Evolutionary conservation across 2,113 vertebrate species (phyloP).

Genomic region (Pao palembangensis): DNA sequence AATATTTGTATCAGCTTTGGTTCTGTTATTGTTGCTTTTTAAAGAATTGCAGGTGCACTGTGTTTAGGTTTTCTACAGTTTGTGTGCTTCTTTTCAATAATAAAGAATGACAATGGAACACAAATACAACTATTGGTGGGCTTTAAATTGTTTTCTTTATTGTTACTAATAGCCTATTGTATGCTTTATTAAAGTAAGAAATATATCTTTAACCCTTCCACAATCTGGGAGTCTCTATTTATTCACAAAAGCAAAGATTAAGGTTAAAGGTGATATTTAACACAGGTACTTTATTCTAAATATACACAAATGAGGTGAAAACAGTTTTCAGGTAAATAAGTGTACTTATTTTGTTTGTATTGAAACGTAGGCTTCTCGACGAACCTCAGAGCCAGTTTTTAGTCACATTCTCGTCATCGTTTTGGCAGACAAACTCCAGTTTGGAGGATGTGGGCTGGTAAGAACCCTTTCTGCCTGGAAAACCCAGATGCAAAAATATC

Average conservation of each 20-base stretch:
- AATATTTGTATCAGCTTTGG: conserved; percentile 73
- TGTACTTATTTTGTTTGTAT: background rate
- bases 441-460: conserved; percentile 8
- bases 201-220: background rate
- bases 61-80: conserved; percentile 76
- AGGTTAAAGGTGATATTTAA: no score
- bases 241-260: no score
- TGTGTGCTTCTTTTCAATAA: conserved; percentile 75
- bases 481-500: conserved; percentile 44
- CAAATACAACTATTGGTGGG: conserved; percentile 18
- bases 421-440: conserved; percentile 26
- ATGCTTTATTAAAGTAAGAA: background rate
- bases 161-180: no score
- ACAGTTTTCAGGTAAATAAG: background rate
- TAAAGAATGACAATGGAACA: conserved; percentile 69
- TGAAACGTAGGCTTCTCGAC: background rate
- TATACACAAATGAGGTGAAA: no score
- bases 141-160: conserved; percentile 2
- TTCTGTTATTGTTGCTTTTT: conserved; percentile 73
- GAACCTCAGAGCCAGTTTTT: background rate
- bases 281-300: no score
- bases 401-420: conserved; percentile 15
- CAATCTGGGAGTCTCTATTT: no score
- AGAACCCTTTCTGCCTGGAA: conserved; percentile 50
- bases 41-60: conserved; percentile 67